Conservation (phyloP, 2,888 invertebrate species). For the Boloria selene region DNA sequence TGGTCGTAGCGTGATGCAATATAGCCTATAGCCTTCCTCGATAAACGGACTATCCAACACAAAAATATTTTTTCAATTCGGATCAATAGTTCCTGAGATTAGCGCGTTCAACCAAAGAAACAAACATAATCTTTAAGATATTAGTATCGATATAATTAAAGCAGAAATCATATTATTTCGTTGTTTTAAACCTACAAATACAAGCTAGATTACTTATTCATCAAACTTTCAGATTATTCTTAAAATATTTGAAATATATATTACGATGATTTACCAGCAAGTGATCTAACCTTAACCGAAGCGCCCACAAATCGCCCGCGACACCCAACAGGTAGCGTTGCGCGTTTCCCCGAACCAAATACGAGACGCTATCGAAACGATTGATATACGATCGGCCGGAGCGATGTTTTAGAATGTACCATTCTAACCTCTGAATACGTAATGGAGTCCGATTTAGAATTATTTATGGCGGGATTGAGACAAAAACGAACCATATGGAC, state of each 20-base stretch:
- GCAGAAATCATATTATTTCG: no score
- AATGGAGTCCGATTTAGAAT: slow-evolving; percentile 78
- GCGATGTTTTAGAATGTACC: slow-evolving; percentile 73
- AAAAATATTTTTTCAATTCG: no score
- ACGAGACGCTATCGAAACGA: slow-evolving; percentile 67
- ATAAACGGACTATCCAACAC: no score
- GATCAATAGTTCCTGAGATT: no score
- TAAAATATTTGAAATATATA: background rate
- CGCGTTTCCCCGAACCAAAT: slow-evolving; percentile 71
- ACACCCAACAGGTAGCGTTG: slow-evolving; percentile 69
- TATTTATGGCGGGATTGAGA: slow-evolving; percentile 73
- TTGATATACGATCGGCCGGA: slow-evolving; percentile 76
- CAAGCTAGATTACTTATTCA: no score
- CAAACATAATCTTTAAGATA: no score
- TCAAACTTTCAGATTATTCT: no score
- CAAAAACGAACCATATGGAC: slow-evolving; percentile 68
- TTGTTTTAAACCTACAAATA: no score
- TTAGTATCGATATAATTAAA: no score
- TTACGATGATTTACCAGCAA: slow-evolving; percentile 16
- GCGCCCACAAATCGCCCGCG: slow-evolving; percentile 65
- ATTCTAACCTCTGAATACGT: slow-evolving; percentile 77
- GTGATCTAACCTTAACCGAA: slow-evolving; percentile 11
- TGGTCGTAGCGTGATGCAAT: no score
- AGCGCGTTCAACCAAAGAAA: no score
- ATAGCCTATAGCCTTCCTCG: no score